Evolutionary conservation across 2,113 vertebrate genomes (phyloP).

Genomic region (Callipepla squamata): DNA sequence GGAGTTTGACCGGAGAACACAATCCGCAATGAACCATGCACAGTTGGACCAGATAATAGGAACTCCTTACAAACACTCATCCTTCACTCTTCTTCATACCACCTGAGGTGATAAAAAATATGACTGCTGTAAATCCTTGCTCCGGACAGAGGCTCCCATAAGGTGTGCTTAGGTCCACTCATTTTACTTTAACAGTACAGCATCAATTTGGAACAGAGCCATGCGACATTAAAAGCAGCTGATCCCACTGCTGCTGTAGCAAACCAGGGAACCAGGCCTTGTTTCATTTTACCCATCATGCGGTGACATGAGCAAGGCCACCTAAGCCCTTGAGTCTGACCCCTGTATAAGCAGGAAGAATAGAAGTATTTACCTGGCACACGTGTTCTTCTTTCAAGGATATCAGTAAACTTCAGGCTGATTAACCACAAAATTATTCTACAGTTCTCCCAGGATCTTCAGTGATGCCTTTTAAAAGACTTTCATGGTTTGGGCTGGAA

Average conservation of each 20-base stretch:
- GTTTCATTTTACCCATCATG: neutral
- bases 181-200: fast-evolving
- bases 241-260: neutral
- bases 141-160: neutral
- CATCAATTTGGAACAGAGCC: neutral
- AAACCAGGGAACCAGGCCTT: fast-evolving
- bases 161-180: neutral
- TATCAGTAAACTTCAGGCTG: neutral
- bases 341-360: neutral
- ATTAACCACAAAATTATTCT: neutral
- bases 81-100: neutral
- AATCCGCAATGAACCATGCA: fast-evolving
- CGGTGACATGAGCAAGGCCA: neutral
- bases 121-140: neutral
- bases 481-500: neutral
- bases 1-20: neutral
- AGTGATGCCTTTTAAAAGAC: neutral
- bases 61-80: neutral
- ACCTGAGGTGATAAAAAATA: neutral
- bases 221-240: fast-evolving
- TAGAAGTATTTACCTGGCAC: neutral
- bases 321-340: neutral
- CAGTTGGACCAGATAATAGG: fast-evolving
- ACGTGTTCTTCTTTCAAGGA: neutral
- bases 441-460: neutral